Evolutionary conservation across 2,113 vertebrate genomes (phyloP).

Genomic region (Gadus macrocephalus): DNA sequence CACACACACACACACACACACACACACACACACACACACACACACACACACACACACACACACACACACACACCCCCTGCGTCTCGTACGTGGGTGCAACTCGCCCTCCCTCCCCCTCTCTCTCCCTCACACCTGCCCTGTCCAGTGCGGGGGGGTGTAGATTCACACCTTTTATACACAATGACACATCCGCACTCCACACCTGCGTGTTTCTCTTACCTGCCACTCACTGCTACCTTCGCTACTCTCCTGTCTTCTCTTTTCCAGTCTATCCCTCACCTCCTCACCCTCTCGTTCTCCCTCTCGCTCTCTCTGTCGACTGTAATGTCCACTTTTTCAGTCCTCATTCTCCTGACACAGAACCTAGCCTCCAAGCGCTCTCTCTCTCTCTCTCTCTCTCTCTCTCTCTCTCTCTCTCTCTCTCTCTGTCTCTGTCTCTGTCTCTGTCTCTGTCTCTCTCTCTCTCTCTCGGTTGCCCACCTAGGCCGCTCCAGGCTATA

Average conservation of each 20-base stretch:
- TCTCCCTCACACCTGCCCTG: background rate
- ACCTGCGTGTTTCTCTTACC: background rate
- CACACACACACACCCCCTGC: background rate
- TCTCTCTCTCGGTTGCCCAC: conserved; percentile 8
- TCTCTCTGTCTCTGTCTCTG: conserved; percentile 14
- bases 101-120: background rate
- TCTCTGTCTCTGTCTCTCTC: conserved; percentile 20
- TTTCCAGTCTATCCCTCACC: background rate
- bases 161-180: background rate
- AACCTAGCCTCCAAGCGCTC: conserved; percentile 24
- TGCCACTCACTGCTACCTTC: no score
- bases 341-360: conserved; percentile 26
- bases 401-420: no score
- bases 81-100: no score
- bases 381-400: background rate
- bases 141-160: background rate
- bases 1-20: conserved; percentile 71
- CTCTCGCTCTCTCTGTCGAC: background rate
- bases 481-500: conserved; percentile 39
- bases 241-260: no score
- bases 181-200: background rate
- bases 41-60: conserved; percentile 77
- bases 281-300: background rate
- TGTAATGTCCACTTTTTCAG: conserved; percentile 27
- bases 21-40: conserved; percentile 70